Percentiles rank a stretch among this genome's conserved stretches.
Evolutionary conservation across 2,888 invertebrate species (phyloP).

Genomic region (Tenthredo amoena): DNA sequence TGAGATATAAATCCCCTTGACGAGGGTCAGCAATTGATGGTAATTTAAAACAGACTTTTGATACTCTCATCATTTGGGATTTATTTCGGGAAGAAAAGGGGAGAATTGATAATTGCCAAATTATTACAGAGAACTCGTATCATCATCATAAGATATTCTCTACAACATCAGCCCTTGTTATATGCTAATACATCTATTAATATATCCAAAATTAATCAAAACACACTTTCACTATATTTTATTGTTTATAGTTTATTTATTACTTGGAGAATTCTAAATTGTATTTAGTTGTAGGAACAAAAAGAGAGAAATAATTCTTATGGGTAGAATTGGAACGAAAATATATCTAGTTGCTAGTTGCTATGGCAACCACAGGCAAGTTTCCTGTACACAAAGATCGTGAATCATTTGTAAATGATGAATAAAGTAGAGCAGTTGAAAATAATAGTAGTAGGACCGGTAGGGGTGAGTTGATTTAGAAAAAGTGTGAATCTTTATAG

Average conservation of each 20-base stretch:
- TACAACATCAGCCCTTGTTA: neutral
- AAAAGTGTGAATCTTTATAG: conserved; percentile 15
- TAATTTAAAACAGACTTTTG: neutral
- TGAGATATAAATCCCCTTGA: conserved; percentile 28
- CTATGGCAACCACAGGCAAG: neutral
- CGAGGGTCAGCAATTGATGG: conserved; percentile 17
- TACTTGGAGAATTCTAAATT: neutral
- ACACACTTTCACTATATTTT: neutral
- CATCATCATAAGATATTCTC: neutral
- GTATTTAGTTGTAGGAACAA: neutral
- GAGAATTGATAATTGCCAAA: neutral
- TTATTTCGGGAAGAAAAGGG: neutral
- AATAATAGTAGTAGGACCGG: conserved; percentile 81
- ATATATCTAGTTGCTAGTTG: neutral
- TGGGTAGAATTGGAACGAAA: neutral
- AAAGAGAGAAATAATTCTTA: neutral
- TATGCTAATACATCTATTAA: neutral
- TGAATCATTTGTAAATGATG: neutral
- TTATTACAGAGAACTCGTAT: neutral
- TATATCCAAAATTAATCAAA: neutral
- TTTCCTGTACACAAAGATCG: neutral
- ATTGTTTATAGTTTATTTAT: neutral
- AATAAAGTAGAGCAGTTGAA: conserved; percentile 77
- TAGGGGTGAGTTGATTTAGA: conserved; percentile 77
- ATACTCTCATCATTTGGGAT: neutral